phyloP scores from a whole-genome alignment of 1,140 invertebrate genomes.

The Drosophila sucinea region DNA sequence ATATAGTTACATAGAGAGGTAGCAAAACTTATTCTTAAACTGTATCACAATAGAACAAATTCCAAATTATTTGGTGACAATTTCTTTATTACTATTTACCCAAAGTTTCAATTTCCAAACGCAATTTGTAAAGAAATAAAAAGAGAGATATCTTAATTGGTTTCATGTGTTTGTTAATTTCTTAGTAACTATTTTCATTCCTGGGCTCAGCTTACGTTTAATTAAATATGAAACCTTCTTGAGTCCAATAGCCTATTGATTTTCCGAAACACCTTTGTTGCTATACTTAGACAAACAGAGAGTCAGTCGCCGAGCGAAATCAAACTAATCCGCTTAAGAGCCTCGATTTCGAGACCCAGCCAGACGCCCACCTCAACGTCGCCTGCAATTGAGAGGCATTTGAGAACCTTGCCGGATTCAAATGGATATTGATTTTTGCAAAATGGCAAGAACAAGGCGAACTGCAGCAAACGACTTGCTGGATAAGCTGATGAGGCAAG shows the following conservation, averaged over 20 bases:
- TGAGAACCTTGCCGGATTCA: constrained; percentile 30
- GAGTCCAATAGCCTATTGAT: constrained; percentile 73
- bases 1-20: too few relatives aligned
- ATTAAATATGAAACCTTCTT: constrained; percentile 48
- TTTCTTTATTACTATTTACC: background rate
- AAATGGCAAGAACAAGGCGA: background rate
- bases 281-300: constrained; percentile 26
- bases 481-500: constrained; percentile 44
- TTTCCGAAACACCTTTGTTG: constrained; percentile 32
- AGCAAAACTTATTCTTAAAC: too few relatives aligned
- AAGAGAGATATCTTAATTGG: constrained; percentile 13
- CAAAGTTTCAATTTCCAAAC: background rate
- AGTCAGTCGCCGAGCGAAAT: constrained; percentile 55
- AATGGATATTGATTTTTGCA: constrained; percentile 64
- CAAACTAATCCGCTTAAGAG: constrained; percentile 78
- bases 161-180: constrained; percentile 2
- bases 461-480: constrained; percentile 37
- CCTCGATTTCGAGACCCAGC: constrained; percentile 56
- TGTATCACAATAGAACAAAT: too few relatives aligned
- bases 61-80: background rate
- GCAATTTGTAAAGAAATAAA: background rate
- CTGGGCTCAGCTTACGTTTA: constrained; percentile 43
- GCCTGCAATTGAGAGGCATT: constrained; percentile 46
- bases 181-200: constrained; percentile 14
- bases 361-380: constrained; percentile 29